Evolutionary conservation across 2,113 vertebrate genomes (phyloP).

Genomic region (Larimichthys crocea): DNA sequence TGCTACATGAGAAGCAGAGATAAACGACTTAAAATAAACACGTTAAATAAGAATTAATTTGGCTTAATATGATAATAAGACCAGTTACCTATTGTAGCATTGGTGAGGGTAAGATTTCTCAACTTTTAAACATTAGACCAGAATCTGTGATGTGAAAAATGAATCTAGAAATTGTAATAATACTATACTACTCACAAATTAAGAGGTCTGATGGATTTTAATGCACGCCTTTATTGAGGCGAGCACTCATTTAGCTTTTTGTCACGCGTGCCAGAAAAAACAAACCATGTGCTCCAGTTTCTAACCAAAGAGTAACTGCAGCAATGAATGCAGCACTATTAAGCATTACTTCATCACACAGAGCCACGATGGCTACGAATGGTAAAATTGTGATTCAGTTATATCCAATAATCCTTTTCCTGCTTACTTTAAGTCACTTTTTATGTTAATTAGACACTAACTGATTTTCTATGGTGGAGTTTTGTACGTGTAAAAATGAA

Average conservation of each 20-base stretch:
- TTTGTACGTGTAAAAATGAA: constrained; percentile 37
- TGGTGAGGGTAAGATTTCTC: background rate
- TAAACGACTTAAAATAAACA: background rate
- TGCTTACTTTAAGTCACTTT: constrained; percentile 42
- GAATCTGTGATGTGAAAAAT: no score
- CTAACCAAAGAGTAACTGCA: constrained; percentile 8
- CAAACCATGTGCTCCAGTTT: constrained; percentile 10
- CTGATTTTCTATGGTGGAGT: background rate
- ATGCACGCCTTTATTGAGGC: background rate
- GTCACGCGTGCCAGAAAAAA: background rate
- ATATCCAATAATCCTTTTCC: background rate
- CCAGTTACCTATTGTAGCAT: no score
- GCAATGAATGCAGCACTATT: background rate
- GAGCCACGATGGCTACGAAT: background rate
- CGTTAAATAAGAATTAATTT: background rate
- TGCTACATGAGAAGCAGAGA: background rate
- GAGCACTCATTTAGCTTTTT: background rate
- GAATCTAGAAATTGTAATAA: background rate
- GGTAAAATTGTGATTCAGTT: background rate
- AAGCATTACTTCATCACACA: background rate
- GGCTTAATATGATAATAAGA: background rate
- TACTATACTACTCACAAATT: background rate
- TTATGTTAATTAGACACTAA: background rate
- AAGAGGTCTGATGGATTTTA: background rate
- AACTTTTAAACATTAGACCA: background rate